Conservation (phyloP, 2,888 invertebrate genomes). For the Hemithea aestivaria region DNA sequence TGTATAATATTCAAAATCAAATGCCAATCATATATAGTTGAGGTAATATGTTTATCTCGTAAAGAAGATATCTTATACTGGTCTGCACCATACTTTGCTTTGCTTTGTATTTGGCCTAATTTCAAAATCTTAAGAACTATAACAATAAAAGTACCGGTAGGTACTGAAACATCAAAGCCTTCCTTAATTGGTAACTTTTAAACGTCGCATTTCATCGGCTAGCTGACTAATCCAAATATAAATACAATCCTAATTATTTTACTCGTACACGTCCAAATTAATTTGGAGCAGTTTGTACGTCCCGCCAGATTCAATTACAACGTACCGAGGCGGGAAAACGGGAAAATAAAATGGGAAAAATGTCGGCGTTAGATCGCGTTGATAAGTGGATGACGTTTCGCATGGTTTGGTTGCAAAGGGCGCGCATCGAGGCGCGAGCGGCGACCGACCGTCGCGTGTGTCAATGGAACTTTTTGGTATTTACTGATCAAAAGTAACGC, state of each 20-base stretch:
- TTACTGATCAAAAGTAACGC: neutral
- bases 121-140: no score
- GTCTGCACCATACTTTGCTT: no score
- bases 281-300: conserved; percentile 56
- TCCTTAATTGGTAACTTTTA: no score
- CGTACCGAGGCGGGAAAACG: conserved; percentile 64
- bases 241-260: neutral
- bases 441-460: conserved; percentile 28
- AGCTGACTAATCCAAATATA: conserved; percentile 3
- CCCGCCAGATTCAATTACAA: conserved; percentile 67
- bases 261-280: conserved; percentile 56
- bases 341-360: conserved; percentile 74
- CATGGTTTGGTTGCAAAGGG: conserved; percentile 75
- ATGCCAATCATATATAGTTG: no score
- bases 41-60: no score
- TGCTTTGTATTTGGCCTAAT: no score
- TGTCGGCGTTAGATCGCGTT: conserved; percentile 69
- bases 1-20: no score
- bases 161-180: no score
- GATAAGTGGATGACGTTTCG: conserved; percentile 76
- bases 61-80: no score
- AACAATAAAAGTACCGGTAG: no score
- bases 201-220: no score
- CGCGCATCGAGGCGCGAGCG: conserved; percentile 55
- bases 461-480: conserved; percentile 11